Base-by-base conservation (phyloP, 2,797 vertebrate species). In the Morelia viridis region DNA sequence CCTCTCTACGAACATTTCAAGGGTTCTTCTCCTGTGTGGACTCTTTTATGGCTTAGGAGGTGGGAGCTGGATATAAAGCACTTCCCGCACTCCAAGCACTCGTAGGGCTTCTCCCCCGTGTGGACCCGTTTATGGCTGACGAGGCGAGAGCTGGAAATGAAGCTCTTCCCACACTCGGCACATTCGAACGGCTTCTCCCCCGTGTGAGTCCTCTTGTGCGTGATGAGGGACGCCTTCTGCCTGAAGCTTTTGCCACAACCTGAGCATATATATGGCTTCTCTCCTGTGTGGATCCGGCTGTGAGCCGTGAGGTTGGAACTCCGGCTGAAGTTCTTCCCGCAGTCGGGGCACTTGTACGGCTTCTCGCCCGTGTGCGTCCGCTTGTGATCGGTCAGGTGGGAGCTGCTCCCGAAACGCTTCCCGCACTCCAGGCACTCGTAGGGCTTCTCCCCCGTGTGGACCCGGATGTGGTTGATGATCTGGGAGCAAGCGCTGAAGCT, bases 11-110 rank as follows among this genome's bases (percentile, higher is more conserved):
- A 92, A 88, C 96, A 96, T 50, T 89, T 93, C 68, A 95, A 96
- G 0, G 96, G 95, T 80, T 96, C 96, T 71, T 95, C 95, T 89
- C 93, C 94, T 41, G 58, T 93, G 88, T 9, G 89, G 60, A 88
- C 89, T 71, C 92, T 94, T 64, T 87, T 94, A 71, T 64, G 92
- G 76, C 92, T 92, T 22, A 85, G 90, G 88, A 90, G 96, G 91
- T 97, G 96, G 24, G 96, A 96, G 91, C 96, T 96, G 31, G 96
- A 95, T 0, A 96, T 97, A 22, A 97, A 97, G 90, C 96, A 96
- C 76, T 97, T 96, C 71, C 96, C 96, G 88, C 96, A 96, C 89
- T 96, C 94, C 56, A 96, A 95, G 17, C 96, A 96, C 90, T 96
- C 96, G 3, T 96, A 96, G 71, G 95, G 95, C 13, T 91, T 93